Conservation (phyloP, 1,140 invertebrate species). For the Tribolium madens region DNA sequence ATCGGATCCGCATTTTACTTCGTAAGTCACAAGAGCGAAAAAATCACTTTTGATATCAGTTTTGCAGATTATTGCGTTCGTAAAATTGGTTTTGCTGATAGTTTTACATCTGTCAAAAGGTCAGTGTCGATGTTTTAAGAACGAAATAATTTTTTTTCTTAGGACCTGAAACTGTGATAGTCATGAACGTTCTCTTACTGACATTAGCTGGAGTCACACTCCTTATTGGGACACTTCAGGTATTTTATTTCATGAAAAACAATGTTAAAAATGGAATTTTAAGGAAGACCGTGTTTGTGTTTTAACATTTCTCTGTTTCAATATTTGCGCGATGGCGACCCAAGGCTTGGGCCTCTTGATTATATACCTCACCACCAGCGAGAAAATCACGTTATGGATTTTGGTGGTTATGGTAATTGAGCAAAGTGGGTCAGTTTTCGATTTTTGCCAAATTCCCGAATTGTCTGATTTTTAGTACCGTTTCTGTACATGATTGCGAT, state of each 20-base stretch:
- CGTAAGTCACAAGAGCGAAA: not conserved
- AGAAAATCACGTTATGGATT: not conserved
- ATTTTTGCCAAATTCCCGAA: not conserved
- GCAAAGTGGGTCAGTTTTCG: not conserved
- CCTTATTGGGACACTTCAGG: conserved; percentile 14
- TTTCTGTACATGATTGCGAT: not conserved
- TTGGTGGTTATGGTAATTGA: not conserved
- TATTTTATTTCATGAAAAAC: not conserved
- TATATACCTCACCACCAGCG: not conserved
- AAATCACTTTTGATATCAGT: no score
- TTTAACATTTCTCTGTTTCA: conserved; percentile 33
- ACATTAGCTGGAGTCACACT: conserved; percentile 15
- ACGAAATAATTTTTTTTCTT: not conserved
- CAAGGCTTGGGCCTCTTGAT: conserved; percentile 12
- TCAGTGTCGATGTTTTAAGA: not conserved
- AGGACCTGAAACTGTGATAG: conserved; percentile 20
- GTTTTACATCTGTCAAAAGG: not conserved
- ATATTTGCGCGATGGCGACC: conserved; percentile 7
- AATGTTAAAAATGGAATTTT: conserved; percentile 2
- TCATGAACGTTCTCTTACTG: conserved; percentile 14
- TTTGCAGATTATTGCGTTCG: conserved; percentile 7
- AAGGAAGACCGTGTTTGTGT: conserved; percentile 33
- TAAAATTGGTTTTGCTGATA: not conserved
- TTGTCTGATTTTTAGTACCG: not conserved
- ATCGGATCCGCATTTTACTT: conserved; percentile 6